Evolutionary conservation across 2,113 vertebrate genomes (phyloP).

Genomic region (Sporophila hypoxantha): DNA sequence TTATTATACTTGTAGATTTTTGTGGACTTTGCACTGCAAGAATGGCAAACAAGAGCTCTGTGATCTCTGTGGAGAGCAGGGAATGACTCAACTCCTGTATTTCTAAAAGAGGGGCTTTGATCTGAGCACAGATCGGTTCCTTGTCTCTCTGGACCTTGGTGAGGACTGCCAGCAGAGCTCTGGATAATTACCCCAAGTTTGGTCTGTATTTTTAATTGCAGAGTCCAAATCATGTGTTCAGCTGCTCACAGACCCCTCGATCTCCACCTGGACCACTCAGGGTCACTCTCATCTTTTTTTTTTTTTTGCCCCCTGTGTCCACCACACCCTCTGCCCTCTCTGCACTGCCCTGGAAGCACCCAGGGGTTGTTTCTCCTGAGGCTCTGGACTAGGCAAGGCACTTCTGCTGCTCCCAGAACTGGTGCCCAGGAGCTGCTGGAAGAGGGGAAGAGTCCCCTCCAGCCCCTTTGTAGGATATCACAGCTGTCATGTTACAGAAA

Average conservation of each 20-base stretch:
- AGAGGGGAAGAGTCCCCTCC: too few species aligned
- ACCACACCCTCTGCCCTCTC: neutral
- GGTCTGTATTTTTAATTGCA: neutral
- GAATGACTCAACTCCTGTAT: neutral
- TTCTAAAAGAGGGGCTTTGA: neutral
- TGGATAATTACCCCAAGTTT: neutral
- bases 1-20: neutral
- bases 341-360: neutral
- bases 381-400: neutral
- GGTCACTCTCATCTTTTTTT: neutral
- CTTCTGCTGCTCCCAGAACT: neutral
- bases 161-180: neutral
- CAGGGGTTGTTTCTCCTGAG: neutral
- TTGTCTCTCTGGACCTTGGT: neutral
- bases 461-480: neutral
- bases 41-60: neutral
- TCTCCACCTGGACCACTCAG: neutral
- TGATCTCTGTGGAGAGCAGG: neutral
- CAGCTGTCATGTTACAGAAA: neutral
- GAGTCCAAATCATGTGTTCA: neutral
- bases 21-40: neutral
- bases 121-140: neutral
- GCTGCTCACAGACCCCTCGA: rapidly evolving
- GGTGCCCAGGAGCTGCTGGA: neutral
- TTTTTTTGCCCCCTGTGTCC: neutral